Percentiles rank a stretch among this genome's conserved stretches.
These are phyloP conservation scores for Schrankia costaestrigalis DNA, from an alignment of 2,888 invertebrate genomes.

Conservation along the genomic window DNA sequence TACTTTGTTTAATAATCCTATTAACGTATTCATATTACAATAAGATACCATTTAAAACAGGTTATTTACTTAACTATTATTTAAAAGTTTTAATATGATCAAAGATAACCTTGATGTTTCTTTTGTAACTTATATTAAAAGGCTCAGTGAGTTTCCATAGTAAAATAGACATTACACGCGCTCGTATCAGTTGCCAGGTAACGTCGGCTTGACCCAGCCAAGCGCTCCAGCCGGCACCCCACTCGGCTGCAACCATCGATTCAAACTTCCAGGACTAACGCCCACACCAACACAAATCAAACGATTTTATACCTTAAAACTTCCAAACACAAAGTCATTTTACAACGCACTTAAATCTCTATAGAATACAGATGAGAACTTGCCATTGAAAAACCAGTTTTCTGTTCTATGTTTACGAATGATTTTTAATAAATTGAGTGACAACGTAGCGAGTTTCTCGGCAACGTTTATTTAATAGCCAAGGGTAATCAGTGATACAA, in stretches of 20 bases:
- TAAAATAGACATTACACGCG: slow-evolving; percentile 20
- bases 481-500: no score
- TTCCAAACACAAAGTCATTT: accelerated
- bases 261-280: slow-evolving; percentile 11
- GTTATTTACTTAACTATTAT: slow-evolving; percentile 1
- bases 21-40: background rate
- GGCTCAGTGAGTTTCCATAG: slow-evolving; percentile 20
- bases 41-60: slow-evolving; percentile 1
- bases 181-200: slow-evolving; percentile 26
- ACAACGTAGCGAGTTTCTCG: no score
- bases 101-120: slow-evolving; percentile 5
- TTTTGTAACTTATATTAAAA: slow-evolving; percentile 7
- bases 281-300: slow-evolving; percentile 1
- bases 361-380: no score
- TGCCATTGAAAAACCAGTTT: slow-evolving; percentile 16
- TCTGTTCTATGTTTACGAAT: slow-evolving; percentile 7
- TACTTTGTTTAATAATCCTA: no score
- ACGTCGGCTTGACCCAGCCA: slow-evolving; percentile 19
- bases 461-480: no score
- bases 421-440: slow-evolving; percentile 14
- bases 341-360: no score
- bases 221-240: slow-evolving; percentile 25
- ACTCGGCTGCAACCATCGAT: slow-evolving; percentile 31
- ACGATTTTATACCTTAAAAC: slow-evolving; percentile 12
- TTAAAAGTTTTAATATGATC: no score